These are phyloP conservation scores for Alaudala cheleensis DNA, from an alignment of 2,113 vertebrate genomes.

Conservation along the genomic window DNA sequence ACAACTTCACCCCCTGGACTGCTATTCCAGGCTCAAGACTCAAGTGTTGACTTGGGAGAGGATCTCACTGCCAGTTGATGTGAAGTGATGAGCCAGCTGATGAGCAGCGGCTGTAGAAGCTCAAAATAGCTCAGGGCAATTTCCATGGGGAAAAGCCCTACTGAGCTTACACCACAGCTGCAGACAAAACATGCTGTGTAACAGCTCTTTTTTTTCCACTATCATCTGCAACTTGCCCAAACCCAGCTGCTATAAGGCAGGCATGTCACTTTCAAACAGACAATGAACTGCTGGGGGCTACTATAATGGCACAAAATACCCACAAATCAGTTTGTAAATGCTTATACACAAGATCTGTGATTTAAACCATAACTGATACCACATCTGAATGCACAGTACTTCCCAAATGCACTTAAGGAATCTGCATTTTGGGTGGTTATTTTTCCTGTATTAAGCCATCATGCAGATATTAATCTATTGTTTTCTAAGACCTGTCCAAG, in stretches of 20 bases:
- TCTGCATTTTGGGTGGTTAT: neutral
- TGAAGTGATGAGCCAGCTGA: neutral
- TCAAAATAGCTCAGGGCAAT: neutral
- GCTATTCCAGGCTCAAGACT: neutral
- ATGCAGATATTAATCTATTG: neutral
- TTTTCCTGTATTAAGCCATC: neutral
- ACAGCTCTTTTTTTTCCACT: neutral
- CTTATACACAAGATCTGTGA: neutral
- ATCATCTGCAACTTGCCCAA: neutral
- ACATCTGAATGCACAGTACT: neutral
- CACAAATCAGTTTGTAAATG: neutral
- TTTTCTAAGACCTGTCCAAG: neutral
- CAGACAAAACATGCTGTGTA: neutral
- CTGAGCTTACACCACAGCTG: neutral
- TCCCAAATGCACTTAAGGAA: neutral
- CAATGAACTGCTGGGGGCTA: neutral
- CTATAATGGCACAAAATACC: fast-evolving
- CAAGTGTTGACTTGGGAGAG: neutral
- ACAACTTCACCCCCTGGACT: neutral
- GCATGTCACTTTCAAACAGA: neutral
- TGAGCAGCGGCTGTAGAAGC: neutral
- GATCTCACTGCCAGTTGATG: fast-evolving
- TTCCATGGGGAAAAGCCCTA: neutral
- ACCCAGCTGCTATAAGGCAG: neutral
- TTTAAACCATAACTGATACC: neutral